Conservation (phyloP, 23 tunicate genomes). For the Ciona savignyi region DNA sequence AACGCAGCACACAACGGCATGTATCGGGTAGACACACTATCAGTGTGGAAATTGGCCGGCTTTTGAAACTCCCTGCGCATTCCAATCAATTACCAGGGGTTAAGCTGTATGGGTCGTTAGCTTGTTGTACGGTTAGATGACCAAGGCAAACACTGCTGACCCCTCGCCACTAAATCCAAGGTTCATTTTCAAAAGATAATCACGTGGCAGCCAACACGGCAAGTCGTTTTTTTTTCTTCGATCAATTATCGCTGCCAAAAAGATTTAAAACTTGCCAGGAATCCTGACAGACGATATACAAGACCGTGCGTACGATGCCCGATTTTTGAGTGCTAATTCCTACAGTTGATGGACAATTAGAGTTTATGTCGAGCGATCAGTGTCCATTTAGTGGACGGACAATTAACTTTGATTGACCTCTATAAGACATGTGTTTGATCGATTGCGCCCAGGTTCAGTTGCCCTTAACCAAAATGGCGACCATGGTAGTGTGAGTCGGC, state of each 20-base stretch:
- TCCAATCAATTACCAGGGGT: slow-evolving; percentile 9
- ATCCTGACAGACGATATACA: background rate
- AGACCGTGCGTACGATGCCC: background rate
- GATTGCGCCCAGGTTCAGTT: background rate
- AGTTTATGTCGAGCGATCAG: background rate
- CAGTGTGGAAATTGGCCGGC: background rate
- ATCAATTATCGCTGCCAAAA: background rate
- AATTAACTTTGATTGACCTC: background rate
- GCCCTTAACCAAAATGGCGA: background rate
- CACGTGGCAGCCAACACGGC: background rate
- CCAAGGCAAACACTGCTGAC: slow-evolving; percentile 13
- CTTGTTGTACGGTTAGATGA: slow-evolving; percentile 7
- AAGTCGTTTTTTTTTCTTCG: background rate
- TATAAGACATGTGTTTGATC: background rate
- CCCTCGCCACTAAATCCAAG: background rate
- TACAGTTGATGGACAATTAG: background rate
- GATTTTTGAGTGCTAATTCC: background rate
- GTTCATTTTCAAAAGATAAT: background rate
- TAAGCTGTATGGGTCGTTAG: slow-evolving; percentile 2
- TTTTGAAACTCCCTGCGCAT: background rate
- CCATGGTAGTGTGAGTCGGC: background rate
- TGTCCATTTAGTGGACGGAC: background rate
- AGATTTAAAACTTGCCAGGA: background rate
- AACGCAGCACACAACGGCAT: background rate
- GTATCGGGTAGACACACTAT: background rate